Evolutionary conservation across 2,888 invertebrate species (phyloP), one percentile per base, ranked within the genome.

Genomic region (Serrognathus titanus): DNA sequence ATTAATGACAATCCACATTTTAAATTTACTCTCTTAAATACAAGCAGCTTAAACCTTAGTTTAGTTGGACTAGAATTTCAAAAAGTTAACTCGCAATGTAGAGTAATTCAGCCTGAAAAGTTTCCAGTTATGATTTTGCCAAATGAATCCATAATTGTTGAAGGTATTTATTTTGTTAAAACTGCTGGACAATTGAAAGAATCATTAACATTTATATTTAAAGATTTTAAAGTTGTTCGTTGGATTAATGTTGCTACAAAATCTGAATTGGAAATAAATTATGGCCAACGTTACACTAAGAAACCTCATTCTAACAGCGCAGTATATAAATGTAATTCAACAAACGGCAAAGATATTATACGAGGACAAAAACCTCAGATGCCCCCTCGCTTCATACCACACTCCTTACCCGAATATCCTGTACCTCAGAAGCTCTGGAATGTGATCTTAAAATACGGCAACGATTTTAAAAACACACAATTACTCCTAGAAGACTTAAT

Each of bases 311-410:
- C 43, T 11, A 31, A 31, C 6, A 31, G 24, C 7, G 24, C 6
- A 31, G 5, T 31, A 7, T 31, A 38, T 31, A 49, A 39, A 49
- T 16, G 8, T 7, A 6, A 40, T 12, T 12, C 40, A 13, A 12
- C 7, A 7, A 40, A 49, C 8, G 12, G 43, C 49, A 52, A 43
- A 9, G 56, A 68, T 36, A 6, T 68, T 5, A 61, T 82, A 43
- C 74, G 73, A 36, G 92, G 91, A 5, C 79, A 85, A 11, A 79
- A 71, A 50, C 67, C 79, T 0, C 63, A 64, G 1, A 81, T 78
- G 59, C 70, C 80, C 9, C 80, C 87, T 4, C 80, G 86, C 40
- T 92, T 92, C 76, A 69, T 86, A 16, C 76, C 82, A 9, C 76
- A 81, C 0, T 80, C 75, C 63, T 69, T 87, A 10, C 82, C 80